phyloP scores from a whole-genome alignment of 2,797 vertebrate species.

The Euthynnus affinis region DNA sequence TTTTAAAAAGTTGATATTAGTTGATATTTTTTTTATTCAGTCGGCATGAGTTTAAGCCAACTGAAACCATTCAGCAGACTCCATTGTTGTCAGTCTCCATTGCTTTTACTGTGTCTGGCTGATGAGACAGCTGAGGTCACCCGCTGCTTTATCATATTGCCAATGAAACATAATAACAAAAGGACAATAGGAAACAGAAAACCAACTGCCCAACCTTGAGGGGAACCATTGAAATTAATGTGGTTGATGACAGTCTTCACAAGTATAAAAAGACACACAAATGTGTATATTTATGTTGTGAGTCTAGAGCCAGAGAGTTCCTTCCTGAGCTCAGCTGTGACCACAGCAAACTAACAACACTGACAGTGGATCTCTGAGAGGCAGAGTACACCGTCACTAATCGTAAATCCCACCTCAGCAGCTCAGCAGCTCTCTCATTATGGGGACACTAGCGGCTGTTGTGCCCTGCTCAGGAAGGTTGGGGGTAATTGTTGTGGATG shows the following conservation, averaged over 20 bases:
- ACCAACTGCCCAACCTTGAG: not conserved
- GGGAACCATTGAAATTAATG: constrained; percentile 16
- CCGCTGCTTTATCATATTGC: constrained; percentile 29
- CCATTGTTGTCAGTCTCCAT: constrained; percentile 5
- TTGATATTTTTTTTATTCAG: no score
- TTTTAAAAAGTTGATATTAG: not conserved
- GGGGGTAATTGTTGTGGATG: constrained; percentile 60
- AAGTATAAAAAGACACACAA: constrained; percentile 5
- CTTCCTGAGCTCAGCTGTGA: constrained; percentile 39
- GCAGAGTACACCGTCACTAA: constrained; percentile 46
- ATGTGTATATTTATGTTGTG: constrained; percentile 5
- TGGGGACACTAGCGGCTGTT: constrained; percentile 38
- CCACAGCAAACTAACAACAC: constrained; percentile 19
- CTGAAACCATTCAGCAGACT: not conserved
- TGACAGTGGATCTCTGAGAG: constrained; percentile 27
- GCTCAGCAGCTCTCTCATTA: constrained; percentile 49
- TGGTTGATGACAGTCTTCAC: constrained; percentile 7
- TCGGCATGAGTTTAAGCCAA: not conserved
- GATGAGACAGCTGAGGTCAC: constrained; percentile 48
- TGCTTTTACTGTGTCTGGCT: constrained; percentile 9
- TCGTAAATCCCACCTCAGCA: constrained; percentile 59
- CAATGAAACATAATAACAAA: constrained; percentile 26
- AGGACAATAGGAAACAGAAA: constrained; percentile 5
- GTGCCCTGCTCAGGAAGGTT: constrained; percentile 52
- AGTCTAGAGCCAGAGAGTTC: not conserved